A percentile compares a stretch with the other conserved stretches of the same genome.
Conservation (phyloP, 2,113 vertebrate genomes). For the Ptilorrhoa leucosticta region DNA sequence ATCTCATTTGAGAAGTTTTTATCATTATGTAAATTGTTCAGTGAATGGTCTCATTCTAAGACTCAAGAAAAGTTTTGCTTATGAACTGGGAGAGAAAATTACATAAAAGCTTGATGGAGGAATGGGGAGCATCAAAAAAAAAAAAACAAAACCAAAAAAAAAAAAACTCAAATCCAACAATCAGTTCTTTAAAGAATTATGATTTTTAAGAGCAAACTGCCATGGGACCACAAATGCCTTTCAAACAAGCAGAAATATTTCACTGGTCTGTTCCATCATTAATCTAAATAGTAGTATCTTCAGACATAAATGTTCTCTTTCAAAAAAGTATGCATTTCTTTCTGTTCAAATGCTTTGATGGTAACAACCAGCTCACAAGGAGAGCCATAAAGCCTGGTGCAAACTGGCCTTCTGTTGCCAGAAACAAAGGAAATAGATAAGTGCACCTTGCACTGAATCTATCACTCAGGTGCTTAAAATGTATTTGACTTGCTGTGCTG, state of each 20-base stretch:
- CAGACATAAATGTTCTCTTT: neutral
- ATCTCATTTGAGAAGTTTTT: slow-evolving; percentile 67
- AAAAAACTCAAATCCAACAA: neutral
- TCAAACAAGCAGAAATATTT: neutral
- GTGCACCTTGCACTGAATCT: neutral
- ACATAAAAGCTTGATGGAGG: neutral
- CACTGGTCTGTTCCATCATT: neutral
- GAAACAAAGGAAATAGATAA: neutral
- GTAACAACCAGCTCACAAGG: neutral
- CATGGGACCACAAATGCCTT: neutral
- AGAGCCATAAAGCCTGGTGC: neutral
- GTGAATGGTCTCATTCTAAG: slow-evolving; percentile 51
- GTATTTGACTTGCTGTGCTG: neutral
- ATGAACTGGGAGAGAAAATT: slow-evolving; percentile 19
- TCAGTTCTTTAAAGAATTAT: neutral
- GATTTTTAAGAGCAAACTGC: neutral
- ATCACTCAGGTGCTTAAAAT: neutral
- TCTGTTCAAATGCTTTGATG: neutral
- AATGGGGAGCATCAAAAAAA: neutral
- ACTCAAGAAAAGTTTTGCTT: slow-evolving; percentile 42
- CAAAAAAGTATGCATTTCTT: neutral
- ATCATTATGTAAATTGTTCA: slow-evolving; percentile 68
- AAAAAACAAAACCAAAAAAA: neutral
- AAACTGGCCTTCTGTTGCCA: neutral
- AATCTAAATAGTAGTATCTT: neutral